Evolutionary conservation across 2,888 invertebrate genomes (phyloP).

Genomic region (Nymphalis c-album): DNA sequence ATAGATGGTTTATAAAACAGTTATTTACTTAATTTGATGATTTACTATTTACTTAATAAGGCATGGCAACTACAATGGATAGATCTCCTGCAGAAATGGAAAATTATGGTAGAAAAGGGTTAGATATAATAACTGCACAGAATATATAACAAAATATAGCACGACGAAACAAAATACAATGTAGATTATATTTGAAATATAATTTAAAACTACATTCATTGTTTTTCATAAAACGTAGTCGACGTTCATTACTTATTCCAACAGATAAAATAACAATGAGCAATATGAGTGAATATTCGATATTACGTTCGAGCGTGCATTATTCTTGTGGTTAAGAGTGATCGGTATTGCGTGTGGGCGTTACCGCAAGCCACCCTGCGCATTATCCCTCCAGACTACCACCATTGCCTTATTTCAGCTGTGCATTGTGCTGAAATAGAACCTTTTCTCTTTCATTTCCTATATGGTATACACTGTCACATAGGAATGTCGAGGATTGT

Average conservation of each 20-base stretch:
- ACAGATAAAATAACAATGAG: conserved; percentile 9
- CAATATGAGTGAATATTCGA: conserved; percentile 21
- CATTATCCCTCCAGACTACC: conserved; percentile 25
- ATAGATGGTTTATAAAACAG: too few relatives aligned
- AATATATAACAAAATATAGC: too few relatives aligned
- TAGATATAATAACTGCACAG: too few relatives aligned
- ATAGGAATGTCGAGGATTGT: too few relatives aligned
- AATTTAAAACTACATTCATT: too few relatives aligned
- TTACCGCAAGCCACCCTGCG: conserved; percentile 44
- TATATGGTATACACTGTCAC: conserved; percentile 1
- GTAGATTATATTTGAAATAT: too few relatives aligned
- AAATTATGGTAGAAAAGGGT: too few relatives aligned
- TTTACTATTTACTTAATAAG: too few relatives aligned
- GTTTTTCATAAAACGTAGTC: not conserved
- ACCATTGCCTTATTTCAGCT: conserved; percentile 19
- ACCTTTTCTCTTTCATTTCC: conserved; percentile 15
- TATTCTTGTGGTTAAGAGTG: conserved; percentile 40
- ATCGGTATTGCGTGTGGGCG: conserved; percentile 51
- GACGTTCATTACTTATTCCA: conserved; percentile 3
- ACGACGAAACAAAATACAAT: too few relatives aligned
- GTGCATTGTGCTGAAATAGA: conserved; percentile 7
- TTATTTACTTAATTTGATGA: too few relatives aligned
- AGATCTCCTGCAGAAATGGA: too few relatives aligned
- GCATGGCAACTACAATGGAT: too few relatives aligned
- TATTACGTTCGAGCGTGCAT: conserved; percentile 31